Evolutionary conservation across 2,888 invertebrate species (phyloP), one percentile per base, ranked within the genome.

Genomic region (Agrochola macilenta): DNA sequence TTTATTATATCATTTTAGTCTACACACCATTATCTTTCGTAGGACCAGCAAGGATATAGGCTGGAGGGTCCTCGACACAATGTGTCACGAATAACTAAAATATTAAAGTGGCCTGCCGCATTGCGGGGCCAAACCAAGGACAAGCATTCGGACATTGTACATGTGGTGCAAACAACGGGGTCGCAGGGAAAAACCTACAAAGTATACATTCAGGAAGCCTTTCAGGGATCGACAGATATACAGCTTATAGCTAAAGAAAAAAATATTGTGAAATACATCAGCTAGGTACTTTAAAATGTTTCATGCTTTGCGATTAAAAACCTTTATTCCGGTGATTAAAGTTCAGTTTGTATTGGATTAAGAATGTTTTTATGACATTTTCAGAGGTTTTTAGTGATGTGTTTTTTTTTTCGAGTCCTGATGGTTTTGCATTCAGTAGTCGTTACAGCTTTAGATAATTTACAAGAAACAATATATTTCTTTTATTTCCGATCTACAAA

Each of bases 31-130:
- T 75, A 69, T 72, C 58, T 61, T 80, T 35, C 35, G 35, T 66
- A 26, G 11, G 35, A n/a, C 64, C 12, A 66, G 35, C 63, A 74
- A 85, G 76, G 76, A 76, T 60, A 54, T 64, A 64, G 30, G 85
- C 57, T 84, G 35, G 72, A 57, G 17, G 58, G 58, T 76, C 72
- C 75, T 76, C 49, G 57, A 61, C 65, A 20, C 88, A 81, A 86
- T 90, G 87, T 87, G 90, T 89, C 85, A 74, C 83, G 80, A 75
- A 86, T 85, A 83, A 90, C 89, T 91, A 88, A 91, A 91, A 91
- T 91, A 91, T 91, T 91, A 91, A 91, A 87, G 89, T 86, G 78
- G 84, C 83, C 74, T 87, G 87, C 91, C 91, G 91, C 91, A 91
- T 84, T 91, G 91, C 91, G 91, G 91, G 84, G 75, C 77, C 60